A percentile compares a stretch with the other conserved stretches of the same genome.
Conservation (phyloP, 2,113 vertebrate genomes). For the Brachypteracias leptosomus region DNA sequence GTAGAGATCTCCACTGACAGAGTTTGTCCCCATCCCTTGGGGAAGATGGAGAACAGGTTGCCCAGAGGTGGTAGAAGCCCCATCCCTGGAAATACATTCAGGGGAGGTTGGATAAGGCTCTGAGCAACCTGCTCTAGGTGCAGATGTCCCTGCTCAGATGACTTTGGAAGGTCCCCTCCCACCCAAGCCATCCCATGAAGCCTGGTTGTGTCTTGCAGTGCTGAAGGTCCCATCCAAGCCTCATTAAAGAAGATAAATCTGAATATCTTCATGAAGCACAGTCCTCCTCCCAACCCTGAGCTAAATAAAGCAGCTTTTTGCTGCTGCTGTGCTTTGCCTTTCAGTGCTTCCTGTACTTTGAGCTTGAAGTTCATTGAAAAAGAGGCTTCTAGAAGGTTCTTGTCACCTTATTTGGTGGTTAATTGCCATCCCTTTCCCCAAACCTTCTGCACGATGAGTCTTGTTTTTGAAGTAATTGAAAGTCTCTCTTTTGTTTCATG, state of each 20-base stretch:
- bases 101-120: background rate
- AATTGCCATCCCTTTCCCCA: constrained; percentile 67
- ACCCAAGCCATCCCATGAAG: background rate
- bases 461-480: constrained; percentile 72
- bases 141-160: background rate
- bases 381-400: constrained; percentile 61
- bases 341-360: constrained; percentile 46
- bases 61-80: background rate
- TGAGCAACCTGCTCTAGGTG: background rate
- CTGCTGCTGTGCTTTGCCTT: background rate
- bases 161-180: background rate
- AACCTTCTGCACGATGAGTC: constrained; percentile 53
- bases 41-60: background rate
- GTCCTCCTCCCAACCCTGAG: background rate
- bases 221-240: background rate
- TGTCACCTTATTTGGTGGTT: constrained; percentile 67
- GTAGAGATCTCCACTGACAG: background rate
- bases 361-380: constrained; percentile 47
- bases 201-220: rapidly evolving
- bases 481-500: constrained; percentile 73
- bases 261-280: background rate
- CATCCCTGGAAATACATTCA: background rate
- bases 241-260: background rate
- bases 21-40: background rate
- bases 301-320: background rate